Evolutionary conservation across 2,888 invertebrate genomes (phyloP), one percentile per base, ranked within the genome.

Genomic region (Sepioteuthis lessoniana): DNA sequence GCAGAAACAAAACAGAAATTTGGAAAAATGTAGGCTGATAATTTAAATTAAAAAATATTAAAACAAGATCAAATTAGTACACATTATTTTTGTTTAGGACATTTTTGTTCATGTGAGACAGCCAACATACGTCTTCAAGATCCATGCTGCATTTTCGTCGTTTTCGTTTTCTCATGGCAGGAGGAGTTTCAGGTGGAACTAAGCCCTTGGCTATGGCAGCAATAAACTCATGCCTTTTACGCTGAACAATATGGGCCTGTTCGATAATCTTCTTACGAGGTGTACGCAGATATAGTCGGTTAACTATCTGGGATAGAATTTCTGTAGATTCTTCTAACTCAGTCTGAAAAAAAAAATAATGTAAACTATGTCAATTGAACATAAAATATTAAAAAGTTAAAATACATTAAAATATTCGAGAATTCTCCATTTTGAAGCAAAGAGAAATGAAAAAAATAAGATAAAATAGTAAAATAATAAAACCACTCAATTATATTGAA

Each of bases 301-400:
- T 98, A 42, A 98, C 98, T 98, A 98, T 98, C 96, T 98, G 98
- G 35, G 98, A 98, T 92, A 98, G 96, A 95, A 98, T 98, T 96
- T 98, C 98, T 2, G 98, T 98, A 35, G 98, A 98, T 96, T 98
- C 98, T 96, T 98, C 98, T 92, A 98, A 96, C 96, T 98, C 98
- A 95, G 98, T 98, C 98, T 98, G 96, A 31, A 94, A 95, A 60
- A 46, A 21, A 42, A 31, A 46, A 46, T 8, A n/a, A 91, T 5
- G 31, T 31, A 46, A 47, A 1, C 3, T 50, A 50, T 55, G 5
- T 55, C 55, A 55, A 25, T 55, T 55, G 25, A 55, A 4, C 25
- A 25, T 25, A 21, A 55, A 5, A 55, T 21, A 55, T 21, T 55
- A 19, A 19, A 50, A 25, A 55, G 55, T 55, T 7, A 21, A 55